Evolutionary conservation across 1,140 invertebrate species (phyloP), one percentile per base, ranked within the genome.

Genomic region (Mya arenaria): DNA sequence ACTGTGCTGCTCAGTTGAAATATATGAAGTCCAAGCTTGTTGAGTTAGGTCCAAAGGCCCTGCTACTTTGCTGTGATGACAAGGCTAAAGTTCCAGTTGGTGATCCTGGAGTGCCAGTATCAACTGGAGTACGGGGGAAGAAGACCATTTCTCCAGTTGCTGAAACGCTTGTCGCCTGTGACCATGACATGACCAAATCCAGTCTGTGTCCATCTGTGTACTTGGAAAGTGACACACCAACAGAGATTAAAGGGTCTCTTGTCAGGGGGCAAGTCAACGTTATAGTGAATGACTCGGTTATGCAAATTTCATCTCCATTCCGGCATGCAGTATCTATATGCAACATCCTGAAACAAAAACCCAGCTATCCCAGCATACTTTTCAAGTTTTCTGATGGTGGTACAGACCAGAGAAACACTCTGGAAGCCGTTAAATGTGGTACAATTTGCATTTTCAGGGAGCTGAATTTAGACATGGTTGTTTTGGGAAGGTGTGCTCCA

Each of bases 171-270:
- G 68, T 68, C 23, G 44, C 69, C 13, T 8, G 39, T 1, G 84
- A 83, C 56, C 73, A 85, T 78, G 73, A 85, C 39, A 25, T 41
- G n/a, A 28, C 36, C 19, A 73, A 73, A 37, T n/a, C 13, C 8
- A n/a, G 1, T 10, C 13, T 77, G 13, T 17, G 13, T 48, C 73
- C 73, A n/a, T 65, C 37, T 10, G 73, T 63, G 8, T 10, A 19
- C 8, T 32, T 77, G 17, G 36, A 62, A 25, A 19, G 23, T 37
- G n/a, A 5, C 28, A 62, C 62, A 13, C 68, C 78, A 17, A 28
- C 15, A 23, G 34, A 44, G 30, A 44, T 56, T 19, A 32, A 74
- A 15, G 56, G 52, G n/a, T 75, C 69, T 15, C 65, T 63, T 32
- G 23, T 30, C 30, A 15, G 13, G 10, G 69, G 80, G 10, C 6